Conservation (phyloP, 2,797 vertebrate species). For the Hydrocynus forskahlii region DNA sequence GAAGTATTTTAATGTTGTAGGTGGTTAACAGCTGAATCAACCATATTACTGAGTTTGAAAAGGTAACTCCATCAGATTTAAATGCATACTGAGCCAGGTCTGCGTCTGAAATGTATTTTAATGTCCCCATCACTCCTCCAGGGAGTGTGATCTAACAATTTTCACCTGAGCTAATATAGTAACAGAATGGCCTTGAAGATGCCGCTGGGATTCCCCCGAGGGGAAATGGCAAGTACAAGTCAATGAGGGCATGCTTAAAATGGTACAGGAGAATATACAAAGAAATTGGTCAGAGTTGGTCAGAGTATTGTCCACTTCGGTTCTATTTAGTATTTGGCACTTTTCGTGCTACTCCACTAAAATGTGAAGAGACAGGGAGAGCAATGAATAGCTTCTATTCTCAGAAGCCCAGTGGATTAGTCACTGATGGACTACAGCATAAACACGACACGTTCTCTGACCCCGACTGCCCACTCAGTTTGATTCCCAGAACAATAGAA, state of each 20-base stretch:
- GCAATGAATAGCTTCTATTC: constrained; percentile 38
- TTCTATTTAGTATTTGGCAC: background rate
- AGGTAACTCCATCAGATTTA: too few relatives aligned
- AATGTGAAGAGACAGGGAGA: constrained; percentile 29
- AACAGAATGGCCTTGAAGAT: background rate
- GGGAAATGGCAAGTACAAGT: background rate
- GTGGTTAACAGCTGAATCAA: too few relatives aligned
- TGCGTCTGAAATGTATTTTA: too few relatives aligned
- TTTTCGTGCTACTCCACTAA: constrained; percentile 10
- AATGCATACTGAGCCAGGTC: too few relatives aligned
- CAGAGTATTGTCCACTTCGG: background rate
- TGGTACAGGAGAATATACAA: too few relatives aligned
- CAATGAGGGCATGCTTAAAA: background rate
- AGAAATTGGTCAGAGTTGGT: background rate
- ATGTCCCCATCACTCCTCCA: background rate
- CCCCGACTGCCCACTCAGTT: background rate
- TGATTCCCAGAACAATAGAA: constrained; percentile 23
- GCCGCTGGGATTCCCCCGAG: background rate
- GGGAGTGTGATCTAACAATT: background rate
- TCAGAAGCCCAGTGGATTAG: constrained; percentile 35
- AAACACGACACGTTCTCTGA: background rate
- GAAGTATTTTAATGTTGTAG: too few relatives aligned
- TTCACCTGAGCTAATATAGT: background rate
- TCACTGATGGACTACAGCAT: constrained; percentile 42
- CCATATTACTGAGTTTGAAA: too few relatives aligned